Conservation (phyloP, 2,888 invertebrate species). For the Trichogramma evanescens region DNA sequence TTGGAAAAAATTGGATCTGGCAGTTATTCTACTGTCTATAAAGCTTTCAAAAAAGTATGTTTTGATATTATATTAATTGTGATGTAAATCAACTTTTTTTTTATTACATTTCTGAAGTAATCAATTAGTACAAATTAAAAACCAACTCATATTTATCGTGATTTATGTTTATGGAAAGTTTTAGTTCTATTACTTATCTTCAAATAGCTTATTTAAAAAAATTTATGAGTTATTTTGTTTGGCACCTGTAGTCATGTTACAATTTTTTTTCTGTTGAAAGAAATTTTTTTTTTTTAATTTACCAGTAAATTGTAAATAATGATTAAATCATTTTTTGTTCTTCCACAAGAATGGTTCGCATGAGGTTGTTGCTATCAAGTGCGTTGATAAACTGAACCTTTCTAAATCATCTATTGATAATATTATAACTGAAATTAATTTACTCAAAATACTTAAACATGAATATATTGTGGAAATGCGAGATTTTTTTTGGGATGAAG, state of each 20-base stretch:
- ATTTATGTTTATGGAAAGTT: too few relatives aligned
- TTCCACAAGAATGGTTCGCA: slow-evolving; percentile 52
- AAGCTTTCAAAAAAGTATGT: slow-evolving; percentile 64
- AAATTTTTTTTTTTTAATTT: neutral
- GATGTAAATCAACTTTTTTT: too few relatives aligned
- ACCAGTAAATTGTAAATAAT: neutral
- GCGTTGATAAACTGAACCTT: slow-evolving; percentile 65
- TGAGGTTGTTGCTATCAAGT: slow-evolving; percentile 74
- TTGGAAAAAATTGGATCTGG: slow-evolving; percentile 73
- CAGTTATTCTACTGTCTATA: slow-evolving; percentile 78
- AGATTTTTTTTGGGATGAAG: slow-evolving; percentile 73
- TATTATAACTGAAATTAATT: slow-evolving; percentile 72
- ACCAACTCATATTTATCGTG: too few relatives aligned
- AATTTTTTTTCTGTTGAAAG: too few relatives aligned
- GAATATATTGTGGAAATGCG: slow-evolving; percentile 75
- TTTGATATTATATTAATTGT: neutral
- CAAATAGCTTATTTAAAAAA: too few relatives aligned
- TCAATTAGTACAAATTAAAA: too few relatives aligned
- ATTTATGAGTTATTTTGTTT: too few relatives aligned
- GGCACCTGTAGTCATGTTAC: too few relatives aligned
- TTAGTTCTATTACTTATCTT: too few relatives aligned
- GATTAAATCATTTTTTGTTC: neutral
- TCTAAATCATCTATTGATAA: slow-evolving; percentile 70
- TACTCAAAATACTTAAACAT: slow-evolving; percentile 72
- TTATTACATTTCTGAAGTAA: too few relatives aligned